Evolutionary conservation across 2,113 vertebrate genomes (phyloP), one percentile per base, ranked within the genome.

Genomic region (Notothenia coriiceps): DNA sequence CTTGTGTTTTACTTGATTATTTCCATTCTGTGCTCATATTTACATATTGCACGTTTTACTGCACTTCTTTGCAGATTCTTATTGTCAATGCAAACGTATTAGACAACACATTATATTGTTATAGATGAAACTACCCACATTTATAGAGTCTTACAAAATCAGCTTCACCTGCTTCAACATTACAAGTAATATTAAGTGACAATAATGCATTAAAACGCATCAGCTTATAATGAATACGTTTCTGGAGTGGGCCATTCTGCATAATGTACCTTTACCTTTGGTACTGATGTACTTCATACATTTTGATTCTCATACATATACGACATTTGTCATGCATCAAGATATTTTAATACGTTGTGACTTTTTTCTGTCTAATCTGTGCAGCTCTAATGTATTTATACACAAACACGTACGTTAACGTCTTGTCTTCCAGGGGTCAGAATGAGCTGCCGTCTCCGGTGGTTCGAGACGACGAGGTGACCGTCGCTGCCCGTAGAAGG

Each of bases 381-480:
- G 35, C 35, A 40, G 35, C 35, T 7, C 35, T 40, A 40, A 5
- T 40, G 29, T 43, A 1, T 17, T 6, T 1, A 40, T 0, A 10
- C 13, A 20, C 17, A 57, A 35, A 50, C 51, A 40, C 9, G 0
- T 15, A 3, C 4, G 1, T 20, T 4, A 2, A 74, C 0, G 0
- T 46, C 4, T 52, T 10, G 1, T 64, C 2, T 9, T 54, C 0
- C 51, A 93, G 92, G 90, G 87, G 76, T 72, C 85, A 91, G 69
- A 70, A 51, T 33, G 86, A 92, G 70, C 78, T 95, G 59, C 87
- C 64, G 6, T 96, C 95, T 9, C 95, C 95, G 6, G 93, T 96
- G 65, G 93, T 96, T 35, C 92, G 92, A 17, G 96, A 96, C 0
- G 61, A 92, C 1, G 95, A 96, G 20, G 71, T 96, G 67, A 93